phyloP scores from a whole-genome alignment of 2,888 invertebrate genomes.

The Plutella xylostella region DNA sequence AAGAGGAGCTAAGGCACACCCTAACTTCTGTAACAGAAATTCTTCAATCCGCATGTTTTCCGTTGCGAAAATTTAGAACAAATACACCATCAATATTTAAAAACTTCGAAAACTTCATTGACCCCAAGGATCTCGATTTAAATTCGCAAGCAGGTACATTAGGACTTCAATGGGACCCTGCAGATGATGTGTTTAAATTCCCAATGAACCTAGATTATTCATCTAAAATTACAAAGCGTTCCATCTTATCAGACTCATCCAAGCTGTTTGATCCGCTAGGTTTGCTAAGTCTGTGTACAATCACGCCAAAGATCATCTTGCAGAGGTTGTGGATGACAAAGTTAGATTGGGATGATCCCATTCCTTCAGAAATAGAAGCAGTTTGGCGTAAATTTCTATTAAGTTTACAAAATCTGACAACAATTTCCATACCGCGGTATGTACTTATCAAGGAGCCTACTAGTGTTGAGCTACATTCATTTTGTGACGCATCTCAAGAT shows the following conservation, averaged over 20 bases:
- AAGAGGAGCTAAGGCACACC: neutral
- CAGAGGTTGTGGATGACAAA: slow-evolving; percentile 10
- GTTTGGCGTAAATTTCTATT: slow-evolving; percentile 5
- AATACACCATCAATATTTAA: slow-evolving; percentile 2
- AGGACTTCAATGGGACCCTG: slow-evolving; percentile 18
- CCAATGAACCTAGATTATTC: slow-evolving; percentile 16
- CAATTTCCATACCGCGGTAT: slow-evolving; percentile 1
- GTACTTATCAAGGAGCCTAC: slow-evolving; percentile 4
- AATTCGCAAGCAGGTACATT: slow-evolving; percentile 12
- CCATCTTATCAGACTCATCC: neutral
- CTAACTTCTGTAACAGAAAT: slow-evolving; percentile 3
- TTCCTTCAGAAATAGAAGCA: slow-evolving; percentile 7
- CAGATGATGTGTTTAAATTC: too few species aligned
- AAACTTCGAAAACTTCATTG: too few species aligned
- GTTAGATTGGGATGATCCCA: slow-evolving; percentile 10
- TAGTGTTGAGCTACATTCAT: slow-evolving; percentile 9
- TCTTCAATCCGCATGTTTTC: slow-evolving; percentile 3
- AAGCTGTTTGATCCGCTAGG: slow-evolving; percentile 12
- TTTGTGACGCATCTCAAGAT: slow-evolving; percentile 10
- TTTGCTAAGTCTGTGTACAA: slow-evolving; percentile 7
- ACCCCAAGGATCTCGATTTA: too few species aligned
- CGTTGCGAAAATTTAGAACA: slow-evolving; percentile 12
- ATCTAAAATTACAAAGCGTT: slow-evolving; percentile 15
- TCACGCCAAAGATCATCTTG: slow-evolving; percentile 7
- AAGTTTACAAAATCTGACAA: neutral